Conservation (phyloP, 1,140 invertebrate genomes). For the Macrocentrus cingulum region DNA sequence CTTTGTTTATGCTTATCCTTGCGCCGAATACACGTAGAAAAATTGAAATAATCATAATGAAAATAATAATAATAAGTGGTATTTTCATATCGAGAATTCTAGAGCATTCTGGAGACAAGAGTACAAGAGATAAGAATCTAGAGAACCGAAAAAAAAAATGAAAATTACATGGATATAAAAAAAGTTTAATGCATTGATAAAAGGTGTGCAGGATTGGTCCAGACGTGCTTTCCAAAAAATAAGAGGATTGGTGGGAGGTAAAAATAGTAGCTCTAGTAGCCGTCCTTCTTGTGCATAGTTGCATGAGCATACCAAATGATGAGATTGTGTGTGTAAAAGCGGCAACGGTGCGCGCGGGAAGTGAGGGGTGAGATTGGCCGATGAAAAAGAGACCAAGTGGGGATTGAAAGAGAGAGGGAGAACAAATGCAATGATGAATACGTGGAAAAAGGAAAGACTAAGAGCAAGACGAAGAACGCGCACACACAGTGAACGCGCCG, state of each 20-base stretch:
- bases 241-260: not conserved
- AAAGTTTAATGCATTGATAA: not conserved
- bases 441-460: not conserved
- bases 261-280: not conserved
- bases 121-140: too few relatives aligned
- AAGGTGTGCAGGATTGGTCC: not conserved
- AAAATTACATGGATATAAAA: too few relatives aligned
- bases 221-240: constrained; percentile 4
- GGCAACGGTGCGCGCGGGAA: not conserved
- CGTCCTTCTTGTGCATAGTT: too few relatives aligned
- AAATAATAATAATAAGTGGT: too few relatives aligned
- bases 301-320: too few relatives aligned
- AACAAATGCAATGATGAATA: not conserved
- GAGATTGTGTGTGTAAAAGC: not conserved
- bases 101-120: too few relatives aligned
- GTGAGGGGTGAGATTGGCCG: not conserved
- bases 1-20: too few relatives aligned
- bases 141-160: too few relatives aligned
- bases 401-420: not conserved
- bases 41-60: too few relatives aligned
- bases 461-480: not conserved
- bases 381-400: not conserved
- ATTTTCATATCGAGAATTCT: too few relatives aligned
- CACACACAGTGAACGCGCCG: constrained; percentile 30
- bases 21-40: too few relatives aligned